Percentiles rank a stretch among this genome's conserved stretches.
Conservation (phyloP, 1,140 invertebrate genomes). For the Lepidurus couesii region DNA sequence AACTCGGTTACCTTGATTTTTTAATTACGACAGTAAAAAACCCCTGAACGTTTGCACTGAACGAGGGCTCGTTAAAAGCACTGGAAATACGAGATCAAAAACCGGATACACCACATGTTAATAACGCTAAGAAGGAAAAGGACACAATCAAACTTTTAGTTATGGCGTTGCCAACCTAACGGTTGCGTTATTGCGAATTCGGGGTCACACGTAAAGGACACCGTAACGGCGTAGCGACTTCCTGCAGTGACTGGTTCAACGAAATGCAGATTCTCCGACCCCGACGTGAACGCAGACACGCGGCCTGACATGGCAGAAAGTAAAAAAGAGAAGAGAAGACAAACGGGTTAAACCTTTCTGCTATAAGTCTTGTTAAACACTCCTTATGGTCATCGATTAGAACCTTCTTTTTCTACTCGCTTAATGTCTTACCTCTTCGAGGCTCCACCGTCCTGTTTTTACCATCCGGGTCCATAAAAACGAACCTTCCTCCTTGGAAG, state of each 20-base stretch:
- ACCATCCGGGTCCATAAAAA: conserved; percentile 64
- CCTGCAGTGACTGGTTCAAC: conserved; percentile 74
- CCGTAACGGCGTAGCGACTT: conserved; percentile 67
- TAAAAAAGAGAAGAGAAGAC: not conserved
- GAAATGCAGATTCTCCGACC: conserved; percentile 72
- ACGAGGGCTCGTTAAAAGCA: too few species aligned
- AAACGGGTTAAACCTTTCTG: not conserved
- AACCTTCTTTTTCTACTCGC: too few species aligned
- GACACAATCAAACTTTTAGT: not conserved
- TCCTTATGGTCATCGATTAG: too few species aligned
- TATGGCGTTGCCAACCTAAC: not conserved
- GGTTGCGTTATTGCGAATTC: conserved; percentile 39
- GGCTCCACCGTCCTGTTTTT: conserved; percentile 68
- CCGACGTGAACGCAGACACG: conserved; percentile 78
- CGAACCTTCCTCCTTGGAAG: conserved; percentile 73
- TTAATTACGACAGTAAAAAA: not conserved
- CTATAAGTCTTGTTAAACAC: too few species aligned
- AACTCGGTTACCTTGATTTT: too few species aligned
- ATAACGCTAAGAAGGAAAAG: not conserved
- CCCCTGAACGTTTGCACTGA: too few species aligned
- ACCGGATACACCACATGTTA: not conserved
- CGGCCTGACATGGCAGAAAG: conserved; percentile 50
- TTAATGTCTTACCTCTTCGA: conserved; percentile 52
- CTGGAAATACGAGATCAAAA: not conserved
- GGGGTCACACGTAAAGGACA: conserved; percentile 78